Evolutionary conservation across 2,888 invertebrate genomes (phyloP), one percentile per base, ranked within the genome.

Genomic region (Hydroisotoma schaefferi): DNA sequence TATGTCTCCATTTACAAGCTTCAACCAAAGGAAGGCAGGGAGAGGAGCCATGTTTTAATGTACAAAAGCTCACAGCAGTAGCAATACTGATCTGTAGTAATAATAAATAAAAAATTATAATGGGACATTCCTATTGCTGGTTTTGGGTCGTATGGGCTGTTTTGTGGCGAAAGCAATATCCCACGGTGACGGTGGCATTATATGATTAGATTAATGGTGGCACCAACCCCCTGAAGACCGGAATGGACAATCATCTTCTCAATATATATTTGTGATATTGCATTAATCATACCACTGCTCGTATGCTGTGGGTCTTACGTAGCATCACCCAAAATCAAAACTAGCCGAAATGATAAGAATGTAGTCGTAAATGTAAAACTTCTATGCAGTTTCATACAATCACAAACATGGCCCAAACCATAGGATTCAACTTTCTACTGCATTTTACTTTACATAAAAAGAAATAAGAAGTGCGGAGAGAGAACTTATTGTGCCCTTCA

Each of bases 191-290:
- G 65, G 61, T 58, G 59, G 57, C 61, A 63, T 63, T 61, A 61
- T 62, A 44, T 65, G 60, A 60, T 65, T 62, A 62, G 67, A 67
- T 69, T 67, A 64, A 69, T 69, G 62, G 64, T 64, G 67, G 69
- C 69, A 69, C 69, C 69, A 69, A 55, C 65, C 67, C 69, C 69
- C 67, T 55, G 62, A 62, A 62, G 61, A 52, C 67, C 62, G 63
- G 65, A 67, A 63, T 64, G 67, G 64, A 65, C 68, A 65, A 68
- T 68, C 51, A 48, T 61, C 46, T 52, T 54, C 52, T 55, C 51
- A 52, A 28, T 53, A 18, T 46, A 23, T 28, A 40, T 53, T 46
- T 52, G 40, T 28, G 26, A 29, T 49, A 49, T 27, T 18, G n/a
- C n/a, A n/a, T n/a, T n/a, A n/a, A n/a, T n/a, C n/a, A n/a, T n/a